Percentiles rank a stretch among this genome's conserved stretches.
phyloP scores from a whole-genome alignment of 2,113 vertebrate genomes.

The Pyrgilauda ruficollis region DNA sequence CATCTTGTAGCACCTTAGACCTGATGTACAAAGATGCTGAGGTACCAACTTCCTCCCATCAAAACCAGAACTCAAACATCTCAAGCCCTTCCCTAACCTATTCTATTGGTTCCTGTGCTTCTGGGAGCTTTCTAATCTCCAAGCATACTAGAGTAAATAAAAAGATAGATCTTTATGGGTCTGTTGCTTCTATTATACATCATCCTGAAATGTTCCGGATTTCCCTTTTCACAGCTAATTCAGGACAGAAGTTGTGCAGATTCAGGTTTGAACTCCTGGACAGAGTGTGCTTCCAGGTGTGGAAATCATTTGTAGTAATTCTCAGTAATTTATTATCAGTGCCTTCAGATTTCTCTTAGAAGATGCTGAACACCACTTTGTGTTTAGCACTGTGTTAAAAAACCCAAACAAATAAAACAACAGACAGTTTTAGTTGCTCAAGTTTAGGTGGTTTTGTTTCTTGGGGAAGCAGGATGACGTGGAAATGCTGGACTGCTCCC shows the following conservation, averaged over 20 bases:
- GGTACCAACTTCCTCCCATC: background rate
- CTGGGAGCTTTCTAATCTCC: background rate
- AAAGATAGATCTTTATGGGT: background rate
- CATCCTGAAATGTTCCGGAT: background rate
- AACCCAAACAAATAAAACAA: background rate
- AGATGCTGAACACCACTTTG: background rate
- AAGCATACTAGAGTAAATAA: background rate
- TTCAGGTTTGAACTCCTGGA: background rate
- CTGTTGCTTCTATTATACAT: background rate
- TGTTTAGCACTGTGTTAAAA: background rate
- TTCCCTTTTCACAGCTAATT: background rate
- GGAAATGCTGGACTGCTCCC: background rate
- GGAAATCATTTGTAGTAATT: background rate
- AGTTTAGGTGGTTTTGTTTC: background rate
- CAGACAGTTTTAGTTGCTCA: background rate
- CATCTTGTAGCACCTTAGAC: background rate
- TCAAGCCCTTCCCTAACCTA: background rate
- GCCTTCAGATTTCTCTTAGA: background rate
- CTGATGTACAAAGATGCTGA: background rate
- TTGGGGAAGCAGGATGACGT: background rate
- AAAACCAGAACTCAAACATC: background rate
- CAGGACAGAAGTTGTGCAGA: background rate
- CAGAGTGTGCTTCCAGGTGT: background rate
- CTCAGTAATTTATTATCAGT: background rate
- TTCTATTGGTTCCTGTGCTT: background rate